Evolutionary conservation across 2,888 invertebrate genomes (phyloP), one percentile per base, ranked within the genome.

Genomic region (Nomada ferruginata): DNA sequence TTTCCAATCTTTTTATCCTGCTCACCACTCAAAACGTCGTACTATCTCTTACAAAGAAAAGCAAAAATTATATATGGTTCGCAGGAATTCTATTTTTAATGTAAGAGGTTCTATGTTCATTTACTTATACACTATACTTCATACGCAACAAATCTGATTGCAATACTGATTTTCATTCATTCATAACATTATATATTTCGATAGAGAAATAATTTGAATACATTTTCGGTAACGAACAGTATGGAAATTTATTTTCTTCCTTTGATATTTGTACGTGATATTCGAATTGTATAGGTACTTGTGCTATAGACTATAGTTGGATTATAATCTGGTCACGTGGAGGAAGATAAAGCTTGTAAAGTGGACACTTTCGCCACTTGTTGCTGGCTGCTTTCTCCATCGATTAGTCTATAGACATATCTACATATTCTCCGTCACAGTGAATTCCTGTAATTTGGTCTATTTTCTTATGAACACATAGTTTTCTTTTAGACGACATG

Each of bases 331-430:
- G 59, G 61, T 57, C 68, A 55, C 18, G 47, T 23, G 50, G 18
- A 44, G 50, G 26, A n/a, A 26, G 57, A 47, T 70, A 64, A 79
- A 71, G 79, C 70, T 84, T 75, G 74, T 50, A 76, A 72, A 79
- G 61, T 61, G 79, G 63, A 70, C 69, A 76, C 79, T 74, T 79
- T 65, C 66, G 68, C 83, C 86, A 86, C 85, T 86, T 86, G 86
- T 86, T 85, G 86, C 85, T 86, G 70, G 64, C 76, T 79, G 79
- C 83, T 85, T 70, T 84, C 55, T 75, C 77, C 61, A 50, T 72
- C 77, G 84, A 84, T 83, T 83, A 83, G 74, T 64, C 76, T 78
- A 66, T 82, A 83, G 70, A 83, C 68, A 50, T 75, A 60, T 50
- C 57, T 68, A 72, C 50, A 69, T 79, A 78, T 59, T 36, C 59